phyloP scores from a whole-genome alignment of 2,888 invertebrate genomes.

The Xestobium rufovillosum region DNA sequence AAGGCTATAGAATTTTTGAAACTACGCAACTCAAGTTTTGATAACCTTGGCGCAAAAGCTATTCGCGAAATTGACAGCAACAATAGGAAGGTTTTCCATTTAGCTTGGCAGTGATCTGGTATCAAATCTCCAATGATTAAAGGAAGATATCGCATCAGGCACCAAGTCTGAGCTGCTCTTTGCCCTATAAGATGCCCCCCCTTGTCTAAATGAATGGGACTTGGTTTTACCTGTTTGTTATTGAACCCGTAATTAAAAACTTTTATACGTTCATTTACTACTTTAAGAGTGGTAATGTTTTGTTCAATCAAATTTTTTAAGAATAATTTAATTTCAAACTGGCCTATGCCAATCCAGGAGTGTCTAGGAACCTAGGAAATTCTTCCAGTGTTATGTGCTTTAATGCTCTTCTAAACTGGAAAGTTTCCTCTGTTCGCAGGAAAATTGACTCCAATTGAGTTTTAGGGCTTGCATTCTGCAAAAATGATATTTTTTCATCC shows the following conservation, averaged over 20 bases:
- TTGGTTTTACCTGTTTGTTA: background rate
- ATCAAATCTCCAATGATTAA: conserved; percentile 8
- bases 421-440: too few species aligned
- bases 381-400: too few species aligned
- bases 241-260: background rate
- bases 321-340: background rate
- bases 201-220: conserved; percentile 3
- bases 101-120: background rate
- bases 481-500: too few species aligned
- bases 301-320: background rate
- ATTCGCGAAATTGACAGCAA: conserved; percentile 3
- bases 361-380: too few species aligned
- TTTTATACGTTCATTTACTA: background rate
- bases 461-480: too few species aligned
- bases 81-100: conserved; percentile 10
- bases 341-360: too few species aligned
- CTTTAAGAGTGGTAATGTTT: background rate
- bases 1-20: background rate
- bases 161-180: conserved; percentile 10
- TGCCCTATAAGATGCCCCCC: conserved; percentile 8
- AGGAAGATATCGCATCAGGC: conserved; percentile 7
- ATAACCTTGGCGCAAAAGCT: conserved; percentile 5
- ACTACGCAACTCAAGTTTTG: conserved; percentile 4
- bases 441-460: too few species aligned
- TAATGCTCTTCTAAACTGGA: too few species aligned